Conservation (phyloP, 2,888 invertebrate species). For the Trichopria drosophilae region DNA sequence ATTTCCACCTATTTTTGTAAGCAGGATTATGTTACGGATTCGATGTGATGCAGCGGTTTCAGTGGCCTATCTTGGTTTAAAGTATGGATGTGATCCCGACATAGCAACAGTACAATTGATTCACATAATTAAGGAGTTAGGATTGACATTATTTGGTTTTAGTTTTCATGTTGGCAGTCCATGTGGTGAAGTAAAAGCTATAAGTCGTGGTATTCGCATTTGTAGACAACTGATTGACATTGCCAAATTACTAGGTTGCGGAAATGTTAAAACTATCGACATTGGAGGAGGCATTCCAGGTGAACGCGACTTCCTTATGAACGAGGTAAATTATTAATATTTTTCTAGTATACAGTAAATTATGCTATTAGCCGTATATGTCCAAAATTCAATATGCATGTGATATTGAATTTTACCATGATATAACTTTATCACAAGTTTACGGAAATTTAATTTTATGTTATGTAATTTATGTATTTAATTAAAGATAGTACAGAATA, state of each 20-base stretch:
- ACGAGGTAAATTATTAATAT: slow-evolving; percentile 53
- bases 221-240: slow-evolving; percentile 61
- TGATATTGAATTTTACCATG: too few relatives aligned
- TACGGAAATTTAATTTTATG: too few relatives aligned
- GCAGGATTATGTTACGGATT: slow-evolving; percentile 47
- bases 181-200: slow-evolving; percentile 59
- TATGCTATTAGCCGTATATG: not conserved
- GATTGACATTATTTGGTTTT: slow-evolving; percentile 49
- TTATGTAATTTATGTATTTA: too few relatives aligned
- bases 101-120: slow-evolving; percentile 45
- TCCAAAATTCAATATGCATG: too few relatives aligned
- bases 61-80: slow-evolving; percentile 39
- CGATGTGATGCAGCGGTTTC: slow-evolving; percentile 43
- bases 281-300: slow-evolving; percentile 68
- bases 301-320: slow-evolving; percentile 53
- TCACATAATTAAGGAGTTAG: slow-evolving; percentile 41
- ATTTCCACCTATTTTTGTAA: not conserved
- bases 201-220: slow-evolving; percentile 60
- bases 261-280: slow-evolving; percentile 61
- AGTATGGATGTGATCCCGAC: slow-evolving; percentile 50
- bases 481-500: too few relatives aligned
- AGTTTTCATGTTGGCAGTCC: slow-evolving; percentile 53
- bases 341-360: too few relatives aligned
- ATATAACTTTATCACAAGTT: too few relatives aligned
- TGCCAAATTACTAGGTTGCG: slow-evolving; percentile 59